Evolutionary conservation across 2,113 vertebrate species (phyloP), one percentile per base, ranked within the genome.

Genomic region (Okapia johnstoni): DNA sequence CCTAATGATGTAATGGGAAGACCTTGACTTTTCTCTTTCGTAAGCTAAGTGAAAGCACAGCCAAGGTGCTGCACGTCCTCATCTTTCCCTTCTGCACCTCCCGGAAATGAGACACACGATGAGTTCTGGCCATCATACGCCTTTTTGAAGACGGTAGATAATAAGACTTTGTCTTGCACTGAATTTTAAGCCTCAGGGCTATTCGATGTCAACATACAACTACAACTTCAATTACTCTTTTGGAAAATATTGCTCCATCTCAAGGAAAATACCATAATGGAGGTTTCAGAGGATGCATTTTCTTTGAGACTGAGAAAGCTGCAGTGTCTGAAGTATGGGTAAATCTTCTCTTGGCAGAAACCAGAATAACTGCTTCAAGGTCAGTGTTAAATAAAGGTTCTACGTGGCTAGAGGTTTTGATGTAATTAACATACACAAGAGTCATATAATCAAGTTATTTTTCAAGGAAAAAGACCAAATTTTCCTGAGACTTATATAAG

Each of bases 231-330:
- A 85, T 88, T 95, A 94, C 26, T 94, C 36, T 90, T 55, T 90
- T 66, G 94, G 60, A 93, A 96, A 97, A 93, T 85, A 93, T 54
- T 95, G 70, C 77, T 97, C 48, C 9, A 19, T 79, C 36, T 43
- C 60, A 94, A 96, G 63, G 46, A 94, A 94, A 93, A 85, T 85
- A 58, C 15, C 30, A 7, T 85, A 79, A 83, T 26, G 61, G 50
- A 54, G 7, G 6, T 36, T 95, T 94, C 80, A 85, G 55, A 96
- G 46, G 12, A 57, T 48, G 33, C 21, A 60, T 88, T 96, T 89
- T 90, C 77, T 96, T 50, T 76, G 63, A 88, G 36, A 25, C 30
- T 88, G 58, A 95, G 60, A 88, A 86, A 92, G 30, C 33, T 66
- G 43, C 14, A 79, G 9, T 25, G 95, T 81, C 66, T 91, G 61